Evolutionary conservation across 2,888 invertebrate species (phyloP), one percentile per base, ranked within the genome.

Genomic region (Cheilosia scutellata): DNA sequence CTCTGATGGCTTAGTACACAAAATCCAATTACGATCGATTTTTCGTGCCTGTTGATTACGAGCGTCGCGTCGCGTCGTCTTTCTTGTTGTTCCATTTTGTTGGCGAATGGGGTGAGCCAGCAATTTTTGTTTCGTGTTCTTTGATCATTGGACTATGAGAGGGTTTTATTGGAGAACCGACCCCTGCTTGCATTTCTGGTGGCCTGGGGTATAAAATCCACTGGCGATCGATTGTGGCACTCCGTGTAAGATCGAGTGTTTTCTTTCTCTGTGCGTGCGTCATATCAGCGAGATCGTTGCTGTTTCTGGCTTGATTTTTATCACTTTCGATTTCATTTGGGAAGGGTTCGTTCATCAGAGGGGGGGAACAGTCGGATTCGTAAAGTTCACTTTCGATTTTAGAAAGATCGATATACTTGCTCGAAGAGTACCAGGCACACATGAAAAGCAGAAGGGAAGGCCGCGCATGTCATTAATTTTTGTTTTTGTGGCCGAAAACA

Each of bases 381-480:
- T 11, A 37, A 58, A 29, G 60, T 51, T 75, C 70, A 84, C 84
- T 84, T 80, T 84, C 84, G 65, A 31, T 84, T 84, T 84, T 57
- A 70, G 47, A 70, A 84, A 84, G 66, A 84, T 84, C 84, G 80
- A 84, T 84, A 84, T 80, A 80, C 84, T 84, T 65, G 63, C 84
- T 80, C 84, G 75, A 60, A 75, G 58, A 65, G 27, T 25, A 84
- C 62, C 84, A 84, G 75, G 80, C 75, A 6, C 37, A 4, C 75
- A 84, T 68, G 51, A 27, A 16, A 9, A 6, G 27, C 11, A 47
- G 55, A 11, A 84, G 33, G 27, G n/a, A 7, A 33, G 9, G 25
- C n/a, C 16, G 25, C 27, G 9, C 13, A 27, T 51, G 51, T 13
- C 20, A 25, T 11, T 27, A 25, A 2, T 51, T 51, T 51, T 27